Conservation (phyloP, 2,797 vertebrate genomes). For the Ciconia nigra region DNA sequence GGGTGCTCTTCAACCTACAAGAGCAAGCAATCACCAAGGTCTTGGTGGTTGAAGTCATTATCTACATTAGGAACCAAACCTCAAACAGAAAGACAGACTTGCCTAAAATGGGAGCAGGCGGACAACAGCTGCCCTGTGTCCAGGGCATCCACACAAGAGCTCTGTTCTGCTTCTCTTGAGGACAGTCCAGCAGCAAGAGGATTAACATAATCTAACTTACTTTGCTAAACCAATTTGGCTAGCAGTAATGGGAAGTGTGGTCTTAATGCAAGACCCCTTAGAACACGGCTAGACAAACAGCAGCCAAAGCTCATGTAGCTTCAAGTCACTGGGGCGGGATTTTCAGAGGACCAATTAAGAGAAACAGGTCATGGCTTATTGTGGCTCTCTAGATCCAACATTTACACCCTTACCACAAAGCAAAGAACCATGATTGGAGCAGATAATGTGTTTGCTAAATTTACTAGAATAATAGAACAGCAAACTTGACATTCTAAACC, state of each 20-base stretch:
- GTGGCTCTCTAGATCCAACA: background rate
- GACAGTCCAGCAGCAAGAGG: background rate
- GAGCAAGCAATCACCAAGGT: background rate
- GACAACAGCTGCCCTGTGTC: background rate
- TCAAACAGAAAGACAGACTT: background rate
- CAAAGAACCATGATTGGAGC: background rate
- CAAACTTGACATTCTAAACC: background rate
- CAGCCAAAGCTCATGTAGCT: background rate
- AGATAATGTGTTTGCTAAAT: background rate
- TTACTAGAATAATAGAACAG: background rate
- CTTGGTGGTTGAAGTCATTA: background rate
- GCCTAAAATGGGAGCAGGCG: accelerated
- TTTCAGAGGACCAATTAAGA: background rate
- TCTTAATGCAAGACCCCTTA: background rate
- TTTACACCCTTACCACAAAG: background rate
- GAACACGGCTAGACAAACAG: background rate
- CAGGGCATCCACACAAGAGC: background rate
- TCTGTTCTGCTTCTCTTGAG: conserved; percentile 26
- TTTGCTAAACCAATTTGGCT: conserved; percentile 40
- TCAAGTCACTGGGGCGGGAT: background rate
- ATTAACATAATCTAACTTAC: conserved; percentile 59
- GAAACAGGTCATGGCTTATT: background rate
- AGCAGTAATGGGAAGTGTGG: background rate
- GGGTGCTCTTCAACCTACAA: conserved; percentile 21
- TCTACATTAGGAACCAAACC: background rate